These are phyloP conservation scores for Lasioglossum oenotherae DNA, from an alignment of 2,888 invertebrate species.

Conservation along the genomic window DNA sequence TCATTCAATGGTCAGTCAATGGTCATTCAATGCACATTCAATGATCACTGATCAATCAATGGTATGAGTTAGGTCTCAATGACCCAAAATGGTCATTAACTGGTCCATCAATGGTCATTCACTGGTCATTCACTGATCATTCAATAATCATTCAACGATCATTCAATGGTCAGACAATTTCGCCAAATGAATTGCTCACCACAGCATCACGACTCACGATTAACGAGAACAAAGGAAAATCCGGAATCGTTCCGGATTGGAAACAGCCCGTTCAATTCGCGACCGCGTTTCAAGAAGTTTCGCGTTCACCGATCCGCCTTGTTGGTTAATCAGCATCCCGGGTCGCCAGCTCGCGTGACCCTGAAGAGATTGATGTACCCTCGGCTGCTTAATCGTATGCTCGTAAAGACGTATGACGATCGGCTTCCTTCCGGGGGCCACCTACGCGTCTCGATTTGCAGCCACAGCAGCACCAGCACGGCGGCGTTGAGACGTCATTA, in stretches of 20 bases:
- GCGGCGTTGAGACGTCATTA: conserved; percentile 47
- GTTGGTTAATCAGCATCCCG: conserved; percentile 33
- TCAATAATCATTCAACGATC: too few relatives aligned
- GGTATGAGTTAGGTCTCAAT: too few relatives aligned
- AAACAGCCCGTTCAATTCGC: background rate
- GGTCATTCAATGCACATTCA: too few relatives aligned
- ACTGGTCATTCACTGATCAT: too few relatives aligned
- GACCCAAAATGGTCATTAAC: too few relatives aligned
- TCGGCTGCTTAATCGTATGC: conserved; percentile 59
- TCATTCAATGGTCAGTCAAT: too few relatives aligned
- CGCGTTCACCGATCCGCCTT: conserved; percentile 1
- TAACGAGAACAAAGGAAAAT: background rate
- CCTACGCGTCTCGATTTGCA: conserved; percentile 62
- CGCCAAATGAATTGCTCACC: too few relatives aligned
- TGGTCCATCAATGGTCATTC: too few relatives aligned
- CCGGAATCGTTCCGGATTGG: background rate
- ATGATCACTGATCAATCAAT: too few relatives aligned
- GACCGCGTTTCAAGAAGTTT: background rate
- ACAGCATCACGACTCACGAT: too few relatives aligned
- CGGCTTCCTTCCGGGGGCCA: conserved; percentile 69
- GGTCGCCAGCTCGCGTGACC: conserved; percentile 52
- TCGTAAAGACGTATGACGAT: conserved; percentile 69
- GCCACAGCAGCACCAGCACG: background rate
- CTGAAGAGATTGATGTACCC: conserved; percentile 65
- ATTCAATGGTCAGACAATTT: too few relatives aligned